Conservation (phyloP, 2,888 invertebrate genomes). For the Drosophila emarginata region DNA sequence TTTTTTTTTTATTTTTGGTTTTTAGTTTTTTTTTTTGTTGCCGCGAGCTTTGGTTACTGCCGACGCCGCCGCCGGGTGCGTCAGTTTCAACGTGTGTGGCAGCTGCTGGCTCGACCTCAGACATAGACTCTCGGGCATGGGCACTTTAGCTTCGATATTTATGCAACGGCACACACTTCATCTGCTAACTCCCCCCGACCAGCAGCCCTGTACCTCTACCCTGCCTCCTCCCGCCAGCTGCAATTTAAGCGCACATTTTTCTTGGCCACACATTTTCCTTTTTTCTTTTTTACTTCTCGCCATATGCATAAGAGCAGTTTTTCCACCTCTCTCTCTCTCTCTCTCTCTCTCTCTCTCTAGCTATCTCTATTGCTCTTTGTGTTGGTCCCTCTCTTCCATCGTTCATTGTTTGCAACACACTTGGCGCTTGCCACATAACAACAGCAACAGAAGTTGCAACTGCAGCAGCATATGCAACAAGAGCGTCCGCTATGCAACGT, state of each 20-base stretch:
- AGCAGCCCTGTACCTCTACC: too few species aligned
- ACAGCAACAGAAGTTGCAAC: conserved; percentile 55
- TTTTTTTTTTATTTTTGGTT: conserved; percentile 31
- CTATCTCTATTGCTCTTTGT: conserved; percentile 22
- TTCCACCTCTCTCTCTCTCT: conserved; percentile 61
- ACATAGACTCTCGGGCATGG: conserved; percentile 30
- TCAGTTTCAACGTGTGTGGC: conserved; percentile 67
- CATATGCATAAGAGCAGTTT: conserved; percentile 71
- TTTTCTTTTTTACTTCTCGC: conserved; percentile 19
- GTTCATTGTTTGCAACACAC: conserved; percentile 73
- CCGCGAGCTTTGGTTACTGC: conserved; percentile 46
- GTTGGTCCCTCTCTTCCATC: neutral
- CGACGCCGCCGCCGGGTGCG: conserved; percentile 52
- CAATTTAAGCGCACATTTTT: conserved; percentile 77
- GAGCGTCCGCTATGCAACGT: conserved; percentile 69
- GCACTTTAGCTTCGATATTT: conserved; percentile 73
- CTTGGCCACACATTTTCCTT: conserved; percentile 74
- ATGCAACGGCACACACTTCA: conserved; percentile 77
- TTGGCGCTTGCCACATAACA: conserved; percentile 79
- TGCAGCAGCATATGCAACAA: conserved; percentile 67
- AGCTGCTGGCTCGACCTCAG: conserved; percentile 50
- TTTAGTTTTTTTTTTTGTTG: conserved; percentile 66
- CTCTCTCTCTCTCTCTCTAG: conserved; percentile 28
- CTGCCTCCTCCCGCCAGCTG: conserved; percentile 36
- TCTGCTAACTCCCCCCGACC: too few species aligned